phyloP scores from a whole-genome alignment of 2,113 vertebrate species.

The Callipepla squamata region DNA sequence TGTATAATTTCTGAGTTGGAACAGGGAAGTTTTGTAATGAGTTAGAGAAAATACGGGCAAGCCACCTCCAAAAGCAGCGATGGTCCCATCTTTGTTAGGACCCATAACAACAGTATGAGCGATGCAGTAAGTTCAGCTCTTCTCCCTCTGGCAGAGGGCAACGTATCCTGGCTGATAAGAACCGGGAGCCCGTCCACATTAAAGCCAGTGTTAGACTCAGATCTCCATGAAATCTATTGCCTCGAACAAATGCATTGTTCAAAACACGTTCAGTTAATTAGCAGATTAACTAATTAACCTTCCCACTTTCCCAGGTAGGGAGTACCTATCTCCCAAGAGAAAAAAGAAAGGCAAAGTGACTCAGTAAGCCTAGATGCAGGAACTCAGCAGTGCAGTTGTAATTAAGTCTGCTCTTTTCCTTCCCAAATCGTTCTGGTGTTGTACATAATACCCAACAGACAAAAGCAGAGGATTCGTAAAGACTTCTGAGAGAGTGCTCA shows the following conservation, averaged over 20 bases:
- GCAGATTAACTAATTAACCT: conserved; percentile 55
- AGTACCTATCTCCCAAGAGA: conserved; percentile 19
- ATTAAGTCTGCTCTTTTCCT: neutral
- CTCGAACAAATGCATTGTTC: conserved; percentile 9
- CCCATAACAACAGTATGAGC: neutral
- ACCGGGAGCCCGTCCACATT: neutral
- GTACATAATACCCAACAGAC: neutral
- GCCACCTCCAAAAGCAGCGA: neutral
- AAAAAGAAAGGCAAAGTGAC: neutral
- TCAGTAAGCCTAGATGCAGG: neutral
- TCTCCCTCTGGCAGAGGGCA: neutral
- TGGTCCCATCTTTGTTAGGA: neutral
- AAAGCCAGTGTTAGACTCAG: neutral
- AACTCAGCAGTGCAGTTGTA: neutral
- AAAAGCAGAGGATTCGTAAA: neutral
- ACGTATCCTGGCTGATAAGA: conserved; percentile 1
- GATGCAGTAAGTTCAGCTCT: neutral
- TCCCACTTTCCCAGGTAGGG: conserved; percentile 46
- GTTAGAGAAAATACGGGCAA: neutral
- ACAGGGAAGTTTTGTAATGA: neutral
- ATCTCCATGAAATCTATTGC: conserved; percentile 3
- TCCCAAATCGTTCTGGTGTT: neutral
- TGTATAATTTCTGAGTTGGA: neutral
- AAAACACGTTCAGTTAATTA: conserved; percentile 2
- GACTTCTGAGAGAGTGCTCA: neutral